A percentile compares a stretch with the other conserved stretches of the same genome.
Conservation (phyloP, 1,140 invertebrate genomes). For the Acarapis woodi region DNA sequence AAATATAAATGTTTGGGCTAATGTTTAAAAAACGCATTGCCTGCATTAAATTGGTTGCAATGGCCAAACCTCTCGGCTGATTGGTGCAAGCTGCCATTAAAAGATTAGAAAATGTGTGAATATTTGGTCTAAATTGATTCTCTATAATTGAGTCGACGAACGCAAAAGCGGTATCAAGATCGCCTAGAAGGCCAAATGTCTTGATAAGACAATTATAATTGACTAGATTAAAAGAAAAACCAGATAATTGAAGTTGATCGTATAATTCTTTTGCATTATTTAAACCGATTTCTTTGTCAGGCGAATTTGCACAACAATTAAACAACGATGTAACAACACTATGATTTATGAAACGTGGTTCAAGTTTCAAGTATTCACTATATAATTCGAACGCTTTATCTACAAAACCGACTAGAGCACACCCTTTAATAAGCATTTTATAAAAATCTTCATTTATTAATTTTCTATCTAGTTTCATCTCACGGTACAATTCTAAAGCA, state of each 20-base stretch:
- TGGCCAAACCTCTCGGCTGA: slow-evolving; percentile 39
- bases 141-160: slow-evolving; percentile 48
- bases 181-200: slow-evolving; percentile 50
- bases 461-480: slow-evolving; percentile 40
- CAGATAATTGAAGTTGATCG: slow-evolving; percentile 21
- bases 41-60: slow-evolving; percentile 50
- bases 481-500: slow-evolving; percentile 40
- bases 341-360: slow-evolving; percentile 28
- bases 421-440: slow-evolving; percentile 42
- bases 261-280: slow-evolving; percentile 28
- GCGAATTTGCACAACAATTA: slow-evolving; percentile 54
- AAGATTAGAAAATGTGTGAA: slow-evolving; percentile 41
- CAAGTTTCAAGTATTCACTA: slow-evolving; percentile 38
- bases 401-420: slow-evolving; percentile 44
- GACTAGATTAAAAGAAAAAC: slow-evolving; percentile 32
- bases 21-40: slow-evolving; percentile 35
- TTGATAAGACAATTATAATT: slow-evolving; percentile 70
- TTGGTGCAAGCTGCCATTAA: slow-evolving; percentile 49
- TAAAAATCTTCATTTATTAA: slow-evolving; percentile 45
- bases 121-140: slow-evolving; percentile 28
- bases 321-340: slow-evolving; percentile 52
- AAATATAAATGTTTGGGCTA: slow-evolving; percentile 28
- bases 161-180: slow-evolving; percentile 38
- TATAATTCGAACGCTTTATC: slow-evolving; percentile 52
- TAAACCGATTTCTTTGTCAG: slow-evolving; percentile 29